A percentile compares a stretch with the other conserved stretches of the same genome.
These are phyloP conservation scores for Pseudococcus jackbeardsleyi DNA, from an alignment of 2,888 invertebrate species.

Conservation along the genomic window DNA sequence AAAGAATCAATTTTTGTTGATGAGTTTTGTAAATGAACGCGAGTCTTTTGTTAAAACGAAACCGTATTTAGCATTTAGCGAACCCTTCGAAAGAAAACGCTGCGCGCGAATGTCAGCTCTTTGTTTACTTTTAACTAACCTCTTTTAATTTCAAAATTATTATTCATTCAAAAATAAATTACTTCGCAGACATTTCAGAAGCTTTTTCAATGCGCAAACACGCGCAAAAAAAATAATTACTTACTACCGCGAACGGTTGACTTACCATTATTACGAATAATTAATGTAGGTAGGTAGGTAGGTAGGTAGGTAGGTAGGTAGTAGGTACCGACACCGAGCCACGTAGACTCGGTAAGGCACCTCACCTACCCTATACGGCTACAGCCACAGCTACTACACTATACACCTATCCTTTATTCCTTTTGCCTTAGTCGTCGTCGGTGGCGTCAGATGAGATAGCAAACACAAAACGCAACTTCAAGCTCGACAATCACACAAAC, in stretches of 20 bases:
- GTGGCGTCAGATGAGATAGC: not conserved
- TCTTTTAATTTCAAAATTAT: slow-evolving; percentile 60
- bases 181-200: slow-evolving; percentile 56
- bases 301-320: not conserved
- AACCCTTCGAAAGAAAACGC: slow-evolving; percentile 56
- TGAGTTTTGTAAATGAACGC: slow-evolving; percentile 61
- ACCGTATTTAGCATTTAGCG: slow-evolving; percentile 40
- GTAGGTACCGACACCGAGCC: too few species aligned
- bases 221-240: slow-evolving; percentile 17
- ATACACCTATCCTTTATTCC: not conserved
- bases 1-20: slow-evolving; percentile 61
- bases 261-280: slow-evolving; percentile 31
- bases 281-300: slow-evolving; percentile 4
- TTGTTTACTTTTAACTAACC: slow-evolving; percentile 61
- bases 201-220: slow-evolving; percentile 31
- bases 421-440: too few species aligned
- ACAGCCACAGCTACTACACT: too few species aligned
- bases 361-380: too few species aligned
- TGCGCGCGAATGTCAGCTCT: slow-evolving; percentile 40
- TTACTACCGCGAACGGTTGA: slow-evolving; percentile 11
- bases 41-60: slow-evolving; percentile 61
- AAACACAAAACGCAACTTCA: not conserved
- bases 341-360: too few species aligned
- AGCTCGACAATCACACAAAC: not conserved
- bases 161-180: slow-evolving; percentile 59